Evolutionary conservation across 1,140 invertebrate genomes (phyloP).

Genomic region (Pristionchus pacificus): DNA sequence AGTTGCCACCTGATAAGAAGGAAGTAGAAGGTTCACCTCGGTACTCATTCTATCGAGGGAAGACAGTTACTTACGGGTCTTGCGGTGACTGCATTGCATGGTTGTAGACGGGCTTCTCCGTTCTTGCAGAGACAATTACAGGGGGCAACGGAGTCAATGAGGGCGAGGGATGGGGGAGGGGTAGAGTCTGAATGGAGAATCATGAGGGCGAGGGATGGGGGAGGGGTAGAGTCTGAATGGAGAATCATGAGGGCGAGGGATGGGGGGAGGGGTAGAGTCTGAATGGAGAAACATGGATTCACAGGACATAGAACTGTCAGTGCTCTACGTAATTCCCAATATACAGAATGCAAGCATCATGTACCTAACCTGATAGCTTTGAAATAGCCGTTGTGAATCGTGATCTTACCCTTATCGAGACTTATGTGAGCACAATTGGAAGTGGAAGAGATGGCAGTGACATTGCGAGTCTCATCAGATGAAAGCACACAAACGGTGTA

Average conservation of each 20-base stretch:
- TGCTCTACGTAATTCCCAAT: no score
- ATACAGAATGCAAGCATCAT: constrained; percentile 7
- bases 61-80: background rate
- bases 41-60: background rate
- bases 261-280: constrained; percentile 27
- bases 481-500: constrained; percentile 48
- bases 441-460: constrained; percentile 32
- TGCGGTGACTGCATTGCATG: background rate
- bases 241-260: constrained; percentile 10
- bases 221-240: constrained; percentile 20
- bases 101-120: constrained; percentile 22
- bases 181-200: constrained; percentile 16
- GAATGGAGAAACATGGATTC: no score
- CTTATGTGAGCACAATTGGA: constrained; percentile 42
- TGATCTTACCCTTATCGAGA: constrained; percentile 34
- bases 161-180: constrained; percentile 23
- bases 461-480: constrained; percentile 22
- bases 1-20: constrained; percentile 27
- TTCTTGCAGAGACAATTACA: constrained; percentile 30
- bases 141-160: constrained; percentile 13
- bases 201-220: constrained; percentile 16
- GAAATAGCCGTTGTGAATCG: background rate
- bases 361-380: background rate
- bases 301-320: no score
- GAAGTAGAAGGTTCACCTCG: constrained; percentile 18